These are phyloP conservation scores for Propithecus deckenii DNA, from an alignment of 2,797 vertebrate genomes.

Conservation along the genomic window DNA sequence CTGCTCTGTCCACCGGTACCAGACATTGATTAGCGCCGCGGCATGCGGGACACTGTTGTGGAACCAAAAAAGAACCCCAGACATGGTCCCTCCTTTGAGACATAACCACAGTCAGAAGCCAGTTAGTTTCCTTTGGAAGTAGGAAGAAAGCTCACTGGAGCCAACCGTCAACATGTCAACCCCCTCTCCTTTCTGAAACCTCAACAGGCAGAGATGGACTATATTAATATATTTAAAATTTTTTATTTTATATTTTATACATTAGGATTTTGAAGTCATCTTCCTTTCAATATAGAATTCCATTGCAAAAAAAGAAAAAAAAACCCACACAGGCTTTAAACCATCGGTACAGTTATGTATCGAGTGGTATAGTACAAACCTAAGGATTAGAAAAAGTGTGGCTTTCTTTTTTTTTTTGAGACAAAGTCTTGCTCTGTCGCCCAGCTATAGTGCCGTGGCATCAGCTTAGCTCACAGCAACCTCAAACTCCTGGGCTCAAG, in stretches of 20 bases:
- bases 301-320: neutral
- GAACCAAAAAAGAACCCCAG: neutral
- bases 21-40: neutral
- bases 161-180: neutral
- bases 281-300: neutral
- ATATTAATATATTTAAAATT: neutral
- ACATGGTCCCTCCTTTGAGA: neutral
- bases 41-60: neutral
- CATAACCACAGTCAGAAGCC: neutral
- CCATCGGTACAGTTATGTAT: neutral
- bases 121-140: neutral
- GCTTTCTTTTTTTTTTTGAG: neutral
- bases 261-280: neutral
- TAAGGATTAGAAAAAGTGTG: neutral
- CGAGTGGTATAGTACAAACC: neutral
- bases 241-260: neutral
- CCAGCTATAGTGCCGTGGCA: too few relatives aligned
- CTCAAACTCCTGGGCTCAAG: too few relatives aligned
- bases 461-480: too few relatives aligned
- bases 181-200: neutral
- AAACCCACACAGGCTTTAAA: neutral
- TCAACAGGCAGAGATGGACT: neutral
- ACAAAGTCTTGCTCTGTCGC: too few relatives aligned
- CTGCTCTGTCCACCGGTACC: neutral
- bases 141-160: neutral